These are phyloP conservation scores for Sinocyclocheilus grahami DNA, from an alignment of 2,113 vertebrate species.

Conservation along the genomic window DNA sequence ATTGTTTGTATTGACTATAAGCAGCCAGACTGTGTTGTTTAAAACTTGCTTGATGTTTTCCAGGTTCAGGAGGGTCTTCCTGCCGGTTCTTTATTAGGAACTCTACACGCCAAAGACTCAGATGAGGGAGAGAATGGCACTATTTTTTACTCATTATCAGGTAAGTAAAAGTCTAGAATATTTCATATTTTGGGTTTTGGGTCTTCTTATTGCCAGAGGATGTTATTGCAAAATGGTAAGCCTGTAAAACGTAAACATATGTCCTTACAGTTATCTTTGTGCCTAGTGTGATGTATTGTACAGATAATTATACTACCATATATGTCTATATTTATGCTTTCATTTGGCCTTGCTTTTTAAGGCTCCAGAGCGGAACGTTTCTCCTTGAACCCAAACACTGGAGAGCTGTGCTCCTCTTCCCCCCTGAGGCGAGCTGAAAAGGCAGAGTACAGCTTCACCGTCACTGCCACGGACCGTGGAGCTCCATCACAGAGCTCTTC, in stretches of 20 bases:
- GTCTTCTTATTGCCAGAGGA: background rate
- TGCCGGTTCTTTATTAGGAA: constrained; percentile 83
- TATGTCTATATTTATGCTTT: constrained; percentile 31
- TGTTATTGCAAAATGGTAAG: background rate
- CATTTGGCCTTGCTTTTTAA: constrained; percentile 58
- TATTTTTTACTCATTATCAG: constrained; percentile 84
- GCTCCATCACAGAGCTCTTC: constrained; percentile 76
- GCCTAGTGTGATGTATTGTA: background rate
- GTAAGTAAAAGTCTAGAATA: constrained; percentile 65
- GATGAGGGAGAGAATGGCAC: constrained; percentile 97
- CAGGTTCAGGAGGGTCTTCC: constrained; percentile 88
- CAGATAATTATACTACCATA: background rate
- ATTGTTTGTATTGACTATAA: background rate
- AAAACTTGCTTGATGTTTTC: constrained; percentile 36
- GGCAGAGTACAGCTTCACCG: constrained; percentile 82
- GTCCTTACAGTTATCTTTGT: constrained; percentile 25
- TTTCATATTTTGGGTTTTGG: background rate
- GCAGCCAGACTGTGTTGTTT: constrained; percentile 12
- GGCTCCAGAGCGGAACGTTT: constrained; percentile 91
- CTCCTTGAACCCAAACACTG: constrained; percentile 81
- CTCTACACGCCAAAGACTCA: constrained; percentile 88
- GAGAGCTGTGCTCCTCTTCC: constrained; percentile 82
- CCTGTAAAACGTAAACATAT: background rate
- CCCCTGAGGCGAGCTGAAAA: constrained; percentile 80
- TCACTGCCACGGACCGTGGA: constrained; percentile 85